Percentiles rank a stretch among this genome's conserved stretches.
Evolutionary conservation across 2,113 vertebrate genomes (phyloP).

Genomic region (Phainopepla nitens): DNA sequence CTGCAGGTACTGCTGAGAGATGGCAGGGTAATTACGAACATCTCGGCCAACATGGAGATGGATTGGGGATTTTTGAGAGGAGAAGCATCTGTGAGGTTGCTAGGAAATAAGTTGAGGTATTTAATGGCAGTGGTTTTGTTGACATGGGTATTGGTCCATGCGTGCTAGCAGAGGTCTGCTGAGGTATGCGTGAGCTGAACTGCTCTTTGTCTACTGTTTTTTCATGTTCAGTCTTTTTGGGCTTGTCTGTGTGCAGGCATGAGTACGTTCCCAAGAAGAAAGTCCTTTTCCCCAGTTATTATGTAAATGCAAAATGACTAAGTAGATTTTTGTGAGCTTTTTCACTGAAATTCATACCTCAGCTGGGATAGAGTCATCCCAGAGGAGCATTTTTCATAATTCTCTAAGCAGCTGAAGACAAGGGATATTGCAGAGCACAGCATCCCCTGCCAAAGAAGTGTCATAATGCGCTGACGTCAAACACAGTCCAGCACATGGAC

Average conservation of each 20-base stretch:
- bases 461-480: background rate
- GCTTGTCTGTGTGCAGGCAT: background rate
- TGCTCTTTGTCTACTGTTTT: background rate
- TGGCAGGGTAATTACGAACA: background rate
- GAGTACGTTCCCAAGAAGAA: background rate
- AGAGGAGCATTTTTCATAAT: background rate
- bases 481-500: background rate
- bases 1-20: background rate
- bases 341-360: background rate
- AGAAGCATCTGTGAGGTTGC: background rate
- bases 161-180: background rate
- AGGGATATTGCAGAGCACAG: background rate
- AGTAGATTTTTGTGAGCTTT: constrained; percentile 3
- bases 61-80: background rate
- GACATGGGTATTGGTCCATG: background rate
- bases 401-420: background rate
- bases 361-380: background rate
- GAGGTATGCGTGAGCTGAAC: background rate
- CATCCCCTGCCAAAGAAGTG: background rate
- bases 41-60: background rate
- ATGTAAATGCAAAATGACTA: background rate
- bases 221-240: background rate
- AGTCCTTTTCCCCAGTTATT: background rate
- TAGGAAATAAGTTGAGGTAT: background rate
- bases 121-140: background rate